These are phyloP conservation scores for Euzophera pinguis DNA, from an alignment of 2,888 invertebrate genomes.

Conservation along the genomic window DNA sequence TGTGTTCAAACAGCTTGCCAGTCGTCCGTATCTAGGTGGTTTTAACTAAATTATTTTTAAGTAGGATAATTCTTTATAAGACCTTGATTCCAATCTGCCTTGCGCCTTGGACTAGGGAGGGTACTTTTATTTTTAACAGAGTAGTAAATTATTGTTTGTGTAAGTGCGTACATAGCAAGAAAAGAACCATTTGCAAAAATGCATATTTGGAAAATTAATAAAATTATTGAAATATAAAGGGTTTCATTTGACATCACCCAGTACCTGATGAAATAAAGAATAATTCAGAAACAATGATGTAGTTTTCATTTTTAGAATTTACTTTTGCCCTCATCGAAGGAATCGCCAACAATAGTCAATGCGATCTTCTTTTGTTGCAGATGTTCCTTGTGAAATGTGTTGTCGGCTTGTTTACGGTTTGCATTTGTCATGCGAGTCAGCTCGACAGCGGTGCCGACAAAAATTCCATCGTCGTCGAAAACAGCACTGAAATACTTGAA, in stretches of 20 bases:
- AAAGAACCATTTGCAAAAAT: constrained; percentile 1
- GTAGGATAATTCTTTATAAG: no score
- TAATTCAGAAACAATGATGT: constrained; percentile 61
- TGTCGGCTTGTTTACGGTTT: constrained; percentile 41
- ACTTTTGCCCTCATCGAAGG: constrained; percentile 29
- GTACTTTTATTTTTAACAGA: constrained; percentile 2
- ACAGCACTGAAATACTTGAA: constrained; percentile 67
- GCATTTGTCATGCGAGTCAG: constrained; percentile 54
- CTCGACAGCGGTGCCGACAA: constrained; percentile 55
- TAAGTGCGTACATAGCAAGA: not conserved
- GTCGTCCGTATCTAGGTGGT: no score
- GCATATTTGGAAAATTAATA: constrained; percentile 51
- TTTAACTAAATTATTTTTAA: no score
- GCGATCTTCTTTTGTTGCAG: constrained; percentile 66
- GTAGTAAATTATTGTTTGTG: constrained; percentile 10
- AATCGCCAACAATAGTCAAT: constrained; percentile 37
- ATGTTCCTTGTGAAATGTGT: constrained; percentile 56
- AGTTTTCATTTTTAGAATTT: constrained; percentile 67
- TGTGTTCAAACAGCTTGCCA: no score
- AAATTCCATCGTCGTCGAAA: constrained; percentile 55
- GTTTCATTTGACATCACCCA: constrained; percentile 73
- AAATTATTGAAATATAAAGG: constrained; percentile 62
- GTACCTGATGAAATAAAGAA: constrained; percentile 68
- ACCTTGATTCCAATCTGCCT: constrained; percentile 28
- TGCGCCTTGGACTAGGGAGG: constrained; percentile 43